These are phyloP conservation scores for Parasteatoda lunata DNA, from an alignment of 2,888 invertebrate species.

Conservation along the genomic window DNA sequence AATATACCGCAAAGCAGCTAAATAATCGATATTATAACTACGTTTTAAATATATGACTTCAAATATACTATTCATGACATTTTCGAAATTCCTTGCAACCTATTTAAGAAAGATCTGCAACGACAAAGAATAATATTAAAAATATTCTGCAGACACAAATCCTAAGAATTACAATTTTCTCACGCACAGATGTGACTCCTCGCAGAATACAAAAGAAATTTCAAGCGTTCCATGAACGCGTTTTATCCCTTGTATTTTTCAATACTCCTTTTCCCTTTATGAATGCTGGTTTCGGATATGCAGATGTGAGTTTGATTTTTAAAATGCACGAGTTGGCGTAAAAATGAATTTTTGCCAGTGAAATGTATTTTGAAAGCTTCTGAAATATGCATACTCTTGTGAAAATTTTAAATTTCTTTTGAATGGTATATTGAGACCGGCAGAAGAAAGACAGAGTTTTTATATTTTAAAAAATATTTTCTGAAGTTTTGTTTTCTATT, in stretches of 20 bases:
- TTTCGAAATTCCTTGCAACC: too few species aligned
- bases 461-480: too few species aligned
- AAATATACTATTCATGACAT: too few species aligned
- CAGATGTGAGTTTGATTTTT: slow-evolving; percentile 3
- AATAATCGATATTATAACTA: too few species aligned
- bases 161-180: slow-evolving; percentile 22
- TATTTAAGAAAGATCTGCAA: too few species aligned
- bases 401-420: neutral
- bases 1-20: too few species aligned
- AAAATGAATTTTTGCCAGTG: slow-evolving; percentile 2
- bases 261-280: neutral
- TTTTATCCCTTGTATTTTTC: neutral
- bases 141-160: slow-evolving; percentile 4
- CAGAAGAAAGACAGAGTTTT: too few species aligned
- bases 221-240: slow-evolving; percentile 5
- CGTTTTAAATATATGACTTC: too few species aligned
- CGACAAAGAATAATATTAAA: too few species aligned
- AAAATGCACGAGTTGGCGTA: neutral
- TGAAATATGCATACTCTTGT: neutral
- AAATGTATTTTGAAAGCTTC: neutral
- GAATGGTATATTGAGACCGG: too few species aligned
- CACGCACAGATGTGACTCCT: slow-evolving; percentile 7
- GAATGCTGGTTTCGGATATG: slow-evolving; percentile 1
- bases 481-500: too few species aligned
- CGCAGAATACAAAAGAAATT: neutral